Evolutionary conservation across 2,888 invertebrate genomes (phyloP).

Genomic region (Autographa gamma): DNA sequence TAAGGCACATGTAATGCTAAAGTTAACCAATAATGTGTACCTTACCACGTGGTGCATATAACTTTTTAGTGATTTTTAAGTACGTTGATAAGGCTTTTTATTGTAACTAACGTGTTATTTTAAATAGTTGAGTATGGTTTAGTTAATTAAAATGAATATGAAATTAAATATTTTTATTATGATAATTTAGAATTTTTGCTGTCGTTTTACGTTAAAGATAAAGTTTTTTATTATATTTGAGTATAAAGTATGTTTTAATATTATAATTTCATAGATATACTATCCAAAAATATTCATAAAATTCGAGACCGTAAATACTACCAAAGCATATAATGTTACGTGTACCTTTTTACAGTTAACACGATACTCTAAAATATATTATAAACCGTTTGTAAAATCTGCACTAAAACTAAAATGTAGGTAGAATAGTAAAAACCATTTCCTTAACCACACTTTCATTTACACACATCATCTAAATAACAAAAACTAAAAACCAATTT

Average conservation of each 20-base stretch:
- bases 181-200: background rate
- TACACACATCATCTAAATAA: too few species aligned
- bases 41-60: background rate
- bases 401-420: too few species aligned
- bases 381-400: too few species aligned
- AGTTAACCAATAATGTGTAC: background rate
- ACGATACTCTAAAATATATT: too few species aligned
- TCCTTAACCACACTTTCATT: too few species aligned
- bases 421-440: background rate
- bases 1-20: too few species aligned
- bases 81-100: constrained; percentile 32
- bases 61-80: constrained; percentile 39
- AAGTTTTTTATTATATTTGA: background rate
- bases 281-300: too few species aligned
- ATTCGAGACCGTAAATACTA: too few species aligned
- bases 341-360: too few species aligned
- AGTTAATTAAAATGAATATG: constrained; percentile 8
- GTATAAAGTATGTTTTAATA: background rate
- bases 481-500: background rate
- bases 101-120: constrained; percentile 15
- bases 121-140: constrained; percentile 1
- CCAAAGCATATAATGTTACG: too few species aligned
- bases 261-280: background rate
- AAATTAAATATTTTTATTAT: background rate
- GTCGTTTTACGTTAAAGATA: background rate